phyloP scores from a whole-genome alignment of 2,888 invertebrate species.

The Exocentrus adspersus region DNA sequence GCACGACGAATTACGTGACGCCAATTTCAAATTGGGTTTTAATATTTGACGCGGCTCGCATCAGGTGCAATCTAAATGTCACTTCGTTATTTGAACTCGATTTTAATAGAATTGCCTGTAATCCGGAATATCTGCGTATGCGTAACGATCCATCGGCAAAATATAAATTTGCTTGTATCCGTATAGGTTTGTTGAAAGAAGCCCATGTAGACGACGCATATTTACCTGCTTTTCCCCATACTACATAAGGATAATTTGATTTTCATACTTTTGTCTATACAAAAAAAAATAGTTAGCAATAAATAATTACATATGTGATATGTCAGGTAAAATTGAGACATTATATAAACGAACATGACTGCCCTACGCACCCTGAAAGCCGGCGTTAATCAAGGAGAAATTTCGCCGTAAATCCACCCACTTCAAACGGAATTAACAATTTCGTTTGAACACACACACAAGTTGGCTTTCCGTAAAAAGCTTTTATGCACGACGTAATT shows the following conservation, averaged over 20 bases:
- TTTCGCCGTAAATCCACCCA: neutral
- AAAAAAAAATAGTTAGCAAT: too few species aligned
- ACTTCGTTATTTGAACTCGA: neutral
- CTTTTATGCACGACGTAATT: constrained; percentile 18
- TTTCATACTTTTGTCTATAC: too few species aligned
- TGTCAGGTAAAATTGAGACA: too few species aligned
- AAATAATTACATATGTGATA: too few species aligned
- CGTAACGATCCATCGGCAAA: neutral
- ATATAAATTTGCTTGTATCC: neutral
- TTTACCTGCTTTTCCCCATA: too few species aligned
- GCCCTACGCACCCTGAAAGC: neutral
- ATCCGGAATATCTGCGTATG: too few species aligned
- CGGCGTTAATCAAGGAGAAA: neutral
- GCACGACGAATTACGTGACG: neutral
- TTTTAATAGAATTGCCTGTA: neutral
- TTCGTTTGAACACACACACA: constrained; percentile 10
- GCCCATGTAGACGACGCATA: neutral
- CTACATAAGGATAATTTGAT: too few species aligned
- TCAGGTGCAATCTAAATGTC: neutral
- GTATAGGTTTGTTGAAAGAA: neutral
- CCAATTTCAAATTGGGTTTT: neutral
- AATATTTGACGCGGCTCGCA: neutral
- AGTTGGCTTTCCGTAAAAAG: constrained; percentile 4
- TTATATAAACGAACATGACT: too few species aligned
- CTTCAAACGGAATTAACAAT: constrained; percentile 7